Evolutionary conservation across 2,888 invertebrate genomes (phyloP).

Genomic region (Erebia aethiops): DNA sequence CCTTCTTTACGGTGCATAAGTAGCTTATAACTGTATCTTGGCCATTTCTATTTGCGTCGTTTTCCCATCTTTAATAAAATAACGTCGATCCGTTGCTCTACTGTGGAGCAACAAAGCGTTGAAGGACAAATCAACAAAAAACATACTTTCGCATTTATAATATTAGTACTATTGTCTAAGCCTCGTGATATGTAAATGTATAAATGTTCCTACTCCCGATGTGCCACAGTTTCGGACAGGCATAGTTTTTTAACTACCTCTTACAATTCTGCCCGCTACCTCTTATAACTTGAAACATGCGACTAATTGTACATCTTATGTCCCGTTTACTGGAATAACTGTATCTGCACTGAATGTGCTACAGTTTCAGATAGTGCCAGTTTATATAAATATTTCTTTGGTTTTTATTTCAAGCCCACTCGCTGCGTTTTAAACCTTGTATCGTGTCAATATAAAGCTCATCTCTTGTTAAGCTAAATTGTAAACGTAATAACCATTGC

Average conservation of each 20-base stretch:
- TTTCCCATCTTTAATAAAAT: background rate
- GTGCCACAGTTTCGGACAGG: slow-evolving; percentile 68
- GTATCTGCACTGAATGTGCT: slow-evolving; percentile 58
- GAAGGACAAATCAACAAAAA: no score
- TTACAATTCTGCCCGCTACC: slow-evolving; percentile 20
- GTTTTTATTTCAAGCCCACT: background rate
- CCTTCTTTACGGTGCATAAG: no score
- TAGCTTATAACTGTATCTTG: no score
- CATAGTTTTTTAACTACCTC: slow-evolving; percentile 54
- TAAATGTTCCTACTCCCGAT: slow-evolving; percentile 63
- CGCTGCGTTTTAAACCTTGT: background rate
- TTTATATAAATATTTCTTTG: slow-evolving; percentile 42
- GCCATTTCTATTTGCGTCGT: no score
- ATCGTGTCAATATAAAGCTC: background rate
- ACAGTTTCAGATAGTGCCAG: slow-evolving; percentile 66
- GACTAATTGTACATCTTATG: slow-evolving; percentile 65
- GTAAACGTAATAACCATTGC: no score
- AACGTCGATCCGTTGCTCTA: background rate
- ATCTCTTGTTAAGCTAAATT: no score
- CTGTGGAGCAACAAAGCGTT: background rate
- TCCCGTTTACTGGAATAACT: slow-evolving; percentile 72
- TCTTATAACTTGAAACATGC: slow-evolving; percentile 43
- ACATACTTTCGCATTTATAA: no score
- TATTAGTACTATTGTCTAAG: no score
- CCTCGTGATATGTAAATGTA: slow-evolving; percentile 65